Conservation (phyloP, 2,113 vertebrate genomes). For the Pedetes capensis region DNA sequence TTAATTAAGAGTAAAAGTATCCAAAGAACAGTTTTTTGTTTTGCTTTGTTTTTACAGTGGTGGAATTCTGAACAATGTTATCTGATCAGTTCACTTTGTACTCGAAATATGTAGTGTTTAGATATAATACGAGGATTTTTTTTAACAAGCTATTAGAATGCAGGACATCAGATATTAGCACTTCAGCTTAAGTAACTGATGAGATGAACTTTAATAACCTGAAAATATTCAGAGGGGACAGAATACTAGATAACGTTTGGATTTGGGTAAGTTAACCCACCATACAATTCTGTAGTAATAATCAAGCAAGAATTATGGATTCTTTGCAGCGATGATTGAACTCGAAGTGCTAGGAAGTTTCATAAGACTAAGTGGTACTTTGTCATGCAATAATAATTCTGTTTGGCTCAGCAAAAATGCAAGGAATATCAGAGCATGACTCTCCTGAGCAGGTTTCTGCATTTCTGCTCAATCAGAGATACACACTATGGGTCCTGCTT, state of each 20-base stretch:
- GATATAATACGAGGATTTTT: neutral
- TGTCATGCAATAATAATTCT: constrained; percentile 64
- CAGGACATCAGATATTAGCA: neutral
- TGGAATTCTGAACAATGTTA: neutral
- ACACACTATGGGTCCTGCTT: neutral
- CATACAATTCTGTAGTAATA: neutral
- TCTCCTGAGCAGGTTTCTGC: constrained; percentile 2
- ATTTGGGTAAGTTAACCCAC: neutral
- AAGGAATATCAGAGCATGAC: constrained; percentile 37
- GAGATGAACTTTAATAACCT: neutral
- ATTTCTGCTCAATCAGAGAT: constrained; percentile 57
- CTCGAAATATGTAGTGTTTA: neutral
- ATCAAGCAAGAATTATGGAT: constrained; percentile 20
- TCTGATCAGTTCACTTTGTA: neutral
- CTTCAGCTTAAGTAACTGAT: neutral
- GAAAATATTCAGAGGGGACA: neutral
- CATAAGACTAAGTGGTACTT: constrained; percentile 68
- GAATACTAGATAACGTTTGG: neutral
- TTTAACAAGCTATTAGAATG: neutral
- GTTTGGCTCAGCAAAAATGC: constrained; percentile 66
- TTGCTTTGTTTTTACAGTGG: neutral
- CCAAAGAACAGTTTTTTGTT: neutral
- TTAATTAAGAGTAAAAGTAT: neutral
- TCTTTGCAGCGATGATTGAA: constrained; percentile 59
- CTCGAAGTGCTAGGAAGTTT: constrained; percentile 50